These are phyloP conservation scores for Toxotes chatareus DNA, from an alignment of 2,113 vertebrate species.

Conservation along the genomic window DNA sequence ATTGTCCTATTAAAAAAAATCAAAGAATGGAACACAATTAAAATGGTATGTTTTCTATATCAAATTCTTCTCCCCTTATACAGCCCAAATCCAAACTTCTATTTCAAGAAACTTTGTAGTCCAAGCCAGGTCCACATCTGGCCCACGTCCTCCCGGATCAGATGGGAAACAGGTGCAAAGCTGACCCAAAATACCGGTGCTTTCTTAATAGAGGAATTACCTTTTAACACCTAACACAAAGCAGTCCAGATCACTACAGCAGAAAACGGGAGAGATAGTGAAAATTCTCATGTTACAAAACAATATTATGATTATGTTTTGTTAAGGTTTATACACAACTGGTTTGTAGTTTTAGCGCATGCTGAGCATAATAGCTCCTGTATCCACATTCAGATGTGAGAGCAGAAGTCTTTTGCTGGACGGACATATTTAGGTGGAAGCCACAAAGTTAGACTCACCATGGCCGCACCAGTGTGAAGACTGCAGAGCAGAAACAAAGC, in stretches of 20 bases:
- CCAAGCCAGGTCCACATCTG: constrained; percentile 72
- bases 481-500: constrained; percentile 54
- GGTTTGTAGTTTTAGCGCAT: not conserved
- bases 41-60: not conserved
- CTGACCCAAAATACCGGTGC: constrained; percentile 38
- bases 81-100: constrained; percentile 18
- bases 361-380: not conserved
- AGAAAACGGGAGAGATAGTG: not conserved
- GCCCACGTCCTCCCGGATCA: constrained; percentile 36
- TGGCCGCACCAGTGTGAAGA: constrained; percentile 31
- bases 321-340: not conserved
- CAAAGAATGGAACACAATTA: not conserved
- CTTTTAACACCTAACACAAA: constrained; percentile 19
- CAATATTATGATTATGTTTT: not conserved
- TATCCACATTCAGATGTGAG: not conserved
- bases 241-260: not conserved
- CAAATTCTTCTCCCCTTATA: not conserved
- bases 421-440: not conserved
- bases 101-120: constrained; percentile 71
- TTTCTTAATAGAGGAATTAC: not conserved
- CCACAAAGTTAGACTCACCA: constrained; percentile 59
- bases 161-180: constrained; percentile 68
- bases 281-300: not conserved
- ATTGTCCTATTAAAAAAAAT: not conserved
- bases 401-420: not conserved